Base-by-base conservation (phyloP, 2,888 invertebrate species). In the Ischnura elegans region DNA sequence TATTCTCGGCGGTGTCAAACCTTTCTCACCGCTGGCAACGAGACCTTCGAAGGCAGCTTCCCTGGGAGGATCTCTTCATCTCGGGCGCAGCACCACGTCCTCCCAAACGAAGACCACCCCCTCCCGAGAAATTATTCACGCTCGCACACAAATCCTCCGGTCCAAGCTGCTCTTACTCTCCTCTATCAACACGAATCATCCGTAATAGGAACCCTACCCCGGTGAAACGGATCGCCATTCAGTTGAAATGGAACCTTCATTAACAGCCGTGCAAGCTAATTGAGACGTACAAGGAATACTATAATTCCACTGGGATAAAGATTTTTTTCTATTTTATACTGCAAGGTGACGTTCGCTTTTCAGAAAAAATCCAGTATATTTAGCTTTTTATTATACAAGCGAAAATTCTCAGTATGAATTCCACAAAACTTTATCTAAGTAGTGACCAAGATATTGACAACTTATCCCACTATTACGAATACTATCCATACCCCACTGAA, bases 51-150 rank as follows among this genome's bases (percentile, higher is more conserved):
- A 21, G 13, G 61, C 42, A 42, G 2, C 43, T 19, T 42, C 86
- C 3, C 45, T 2, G 36, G n/a, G 46, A 43, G 43, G 46, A 46
- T 85, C 85, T 85, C 85, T 85, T 85, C 85, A 85, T 86, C 76
- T 76, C 76, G 6, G 76, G 13, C 76, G 36, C 76, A 76, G 36
- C 45, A 45, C 25, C 86, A 21, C 85, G 21, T 36, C 76, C 29
- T 29, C 29, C 66, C 76, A 51, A 51, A n/a, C n/a, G n/a, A n/a
- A 51, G 51, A 51, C 13, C 76, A 3, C 36, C 76, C 61, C 61
- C n/a, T 76, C 76, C 76, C 76, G 61, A 76, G 76, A 25, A 36
- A 76, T 76, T 76, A 76, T 76, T 76, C 76, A 76, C 19, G 51
- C 36, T 13, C 29, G 36, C 76, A 61, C 61, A 8, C 5, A 5